These are phyloP conservation scores for Crax fasciolata DNA, from an alignment of 2,797 vertebrate genomes.

Conservation along the genomic window DNA sequence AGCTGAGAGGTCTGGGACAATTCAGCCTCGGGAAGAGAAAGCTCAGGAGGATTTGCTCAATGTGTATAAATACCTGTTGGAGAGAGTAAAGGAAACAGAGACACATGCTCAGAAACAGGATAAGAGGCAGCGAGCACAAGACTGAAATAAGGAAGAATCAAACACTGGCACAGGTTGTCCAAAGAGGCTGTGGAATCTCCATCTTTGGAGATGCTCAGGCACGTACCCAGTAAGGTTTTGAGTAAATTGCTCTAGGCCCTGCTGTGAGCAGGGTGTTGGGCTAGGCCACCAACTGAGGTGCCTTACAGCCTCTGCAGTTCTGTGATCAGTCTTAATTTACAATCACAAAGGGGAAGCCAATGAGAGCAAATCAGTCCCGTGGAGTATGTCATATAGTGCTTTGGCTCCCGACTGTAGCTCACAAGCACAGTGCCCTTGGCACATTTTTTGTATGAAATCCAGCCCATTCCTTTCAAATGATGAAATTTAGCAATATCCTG, in stretches of 20 bases:
- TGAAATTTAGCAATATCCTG: neutral
- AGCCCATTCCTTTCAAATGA: neutral
- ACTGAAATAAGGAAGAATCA: neutral
- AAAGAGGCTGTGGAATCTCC: neutral
- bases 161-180: neutral
- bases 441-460: conserved; percentile 48
- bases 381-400: neutral
- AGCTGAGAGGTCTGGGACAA: neutral
- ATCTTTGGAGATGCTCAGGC: neutral
- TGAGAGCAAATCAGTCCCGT: neutral
- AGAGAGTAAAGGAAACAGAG: neutral
- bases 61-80: neutral
- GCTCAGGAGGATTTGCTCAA: neutral
- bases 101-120: neutral
- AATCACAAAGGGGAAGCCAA: neutral
- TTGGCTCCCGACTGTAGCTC: conserved; percentile 26
- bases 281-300: neutral
- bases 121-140: neutral
- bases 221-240: neutral
- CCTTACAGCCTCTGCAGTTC: neutral
- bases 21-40: neutral
- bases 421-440: neutral
- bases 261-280: neutral
- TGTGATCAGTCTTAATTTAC: neutral
- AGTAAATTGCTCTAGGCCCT: neutral